Percentiles rank a stretch among this genome's conserved stretches.
These are phyloP conservation scores for Enteromius viviparus DNA, from an alignment of 2,797 vertebrate genomes.

Conservation along the genomic window DNA sequence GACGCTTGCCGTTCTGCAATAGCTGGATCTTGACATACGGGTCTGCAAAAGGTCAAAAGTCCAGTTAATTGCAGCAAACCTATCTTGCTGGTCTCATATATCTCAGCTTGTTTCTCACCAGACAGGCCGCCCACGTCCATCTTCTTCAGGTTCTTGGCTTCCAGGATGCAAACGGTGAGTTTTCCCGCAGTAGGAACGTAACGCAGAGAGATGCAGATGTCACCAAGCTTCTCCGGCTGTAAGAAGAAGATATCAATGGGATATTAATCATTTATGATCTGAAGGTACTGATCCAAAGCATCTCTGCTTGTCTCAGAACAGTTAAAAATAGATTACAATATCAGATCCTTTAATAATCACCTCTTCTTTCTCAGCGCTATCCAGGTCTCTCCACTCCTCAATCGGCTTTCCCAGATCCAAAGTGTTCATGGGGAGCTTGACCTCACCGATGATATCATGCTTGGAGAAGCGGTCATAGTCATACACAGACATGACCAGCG, in stretches of 20 bases:
- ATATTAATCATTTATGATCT: neutral
- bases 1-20: constrained; percentile 93
- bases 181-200: constrained; percentile 97
- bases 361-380: constrained; percentile 97
- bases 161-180: constrained; percentile 96
- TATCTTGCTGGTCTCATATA: neutral
- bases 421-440: constrained; percentile 95
- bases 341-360: constrained; percentile 65
- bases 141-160: constrained; percentile 99
- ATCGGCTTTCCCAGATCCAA: constrained; percentile 95
- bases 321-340: neutral
- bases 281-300: neutral
- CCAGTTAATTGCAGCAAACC: neutral
- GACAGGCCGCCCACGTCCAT: constrained; percentile 98
- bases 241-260: neutral
- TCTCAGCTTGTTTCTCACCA: constrained; percentile 73
- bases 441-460: constrained; percentile 95
- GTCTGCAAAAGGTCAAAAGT: constrained; percentile 76
- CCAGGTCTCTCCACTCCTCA: constrained; percentile 95
- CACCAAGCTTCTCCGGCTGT: constrained; percentile 96
- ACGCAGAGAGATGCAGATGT: constrained; percentile 97
- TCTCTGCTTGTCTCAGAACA: neutral
- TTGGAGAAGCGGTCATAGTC: constrained; percentile 99
- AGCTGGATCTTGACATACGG: constrained; percentile 98
- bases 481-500: constrained; percentile 92